phyloP scores from a whole-genome alignment of 2,888 invertebrate genomes.

The Polymixis lichenea region DNA sequence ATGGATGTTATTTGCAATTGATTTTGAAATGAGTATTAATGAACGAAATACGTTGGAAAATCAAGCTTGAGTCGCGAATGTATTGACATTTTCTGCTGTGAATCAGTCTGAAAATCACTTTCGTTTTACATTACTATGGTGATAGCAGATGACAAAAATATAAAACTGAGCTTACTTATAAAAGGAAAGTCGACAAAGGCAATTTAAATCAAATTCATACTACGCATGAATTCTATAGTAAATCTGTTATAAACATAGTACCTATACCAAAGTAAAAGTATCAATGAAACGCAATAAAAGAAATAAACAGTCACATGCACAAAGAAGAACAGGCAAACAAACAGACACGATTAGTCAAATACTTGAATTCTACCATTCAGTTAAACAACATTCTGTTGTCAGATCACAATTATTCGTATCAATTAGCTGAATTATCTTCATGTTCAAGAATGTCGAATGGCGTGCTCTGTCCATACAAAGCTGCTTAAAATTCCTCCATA shows the following conservation, averaged over 20 bases:
- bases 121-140: no score
- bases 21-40: constrained; percentile 16
- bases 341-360: constrained; percentile 1
- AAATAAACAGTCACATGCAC: neutral
- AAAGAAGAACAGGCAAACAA: neutral
- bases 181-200: neutral
- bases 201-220: neutral
- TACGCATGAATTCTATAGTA: neutral
- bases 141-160: no score
- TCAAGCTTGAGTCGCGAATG: constrained; percentile 1
- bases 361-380: constrained; percentile 9
- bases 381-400: constrained; percentile 32
- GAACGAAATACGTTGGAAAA: constrained; percentile 5
- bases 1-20: constrained; percentile 18
- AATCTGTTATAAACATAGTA: neutral
- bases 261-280: neutral
- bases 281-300: constrained; percentile 5
- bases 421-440: constrained; percentile 27
- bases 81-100: neutral
- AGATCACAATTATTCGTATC: constrained; percentile 26
- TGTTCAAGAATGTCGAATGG: constrained; percentile 36
- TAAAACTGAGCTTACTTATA: neutral
- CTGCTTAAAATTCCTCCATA: constrained; percentile 21
- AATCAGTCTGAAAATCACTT: no score
- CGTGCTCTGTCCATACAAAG: constrained; percentile 33